A percentile compares a stretch with the other conserved stretches of the same genome.
These are phyloP conservation scores for Neelides folsomi DNA, from an alignment of 2,888 invertebrate genomes.

Conservation along the genomic window DNA sequence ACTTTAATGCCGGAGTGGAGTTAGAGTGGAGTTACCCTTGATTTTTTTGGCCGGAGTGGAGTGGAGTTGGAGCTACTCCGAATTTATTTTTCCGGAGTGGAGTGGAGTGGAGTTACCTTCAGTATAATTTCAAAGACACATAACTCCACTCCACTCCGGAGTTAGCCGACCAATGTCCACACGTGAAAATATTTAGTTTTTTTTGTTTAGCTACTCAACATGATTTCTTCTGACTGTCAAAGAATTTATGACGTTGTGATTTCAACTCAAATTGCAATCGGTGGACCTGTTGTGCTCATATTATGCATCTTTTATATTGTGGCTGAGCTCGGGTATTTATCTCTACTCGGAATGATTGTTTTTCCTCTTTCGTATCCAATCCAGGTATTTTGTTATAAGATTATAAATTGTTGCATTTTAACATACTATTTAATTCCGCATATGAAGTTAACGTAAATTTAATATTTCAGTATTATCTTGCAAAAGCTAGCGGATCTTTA, in stretches of 20 bases:
- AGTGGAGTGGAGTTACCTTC: too few species aligned
- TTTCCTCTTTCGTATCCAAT: conserved; percentile 44
- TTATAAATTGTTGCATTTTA: neutral
- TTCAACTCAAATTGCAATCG: conserved; percentile 43
- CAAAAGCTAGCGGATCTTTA: conserved; percentile 38
- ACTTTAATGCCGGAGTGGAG: too few species aligned
- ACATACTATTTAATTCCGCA: too few species aligned
- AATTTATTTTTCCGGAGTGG: too few species aligned
- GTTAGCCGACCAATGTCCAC: too few species aligned
- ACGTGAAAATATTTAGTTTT: neutral
- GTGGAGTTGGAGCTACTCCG: too few species aligned
- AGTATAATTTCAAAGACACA: too few species aligned
- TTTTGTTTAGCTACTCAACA: conserved; percentile 42
- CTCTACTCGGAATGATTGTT: conserved; percentile 42
- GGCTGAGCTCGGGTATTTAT: conserved; percentile 43
- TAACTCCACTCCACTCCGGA: too few species aligned
- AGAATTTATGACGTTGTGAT: conserved; percentile 44
- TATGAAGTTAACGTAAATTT: too few species aligned
- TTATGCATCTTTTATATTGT: conserved; percentile 42
- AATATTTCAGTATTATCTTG: conserved; percentile 39
- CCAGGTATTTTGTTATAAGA: conserved; percentile 39
- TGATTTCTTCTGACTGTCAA: conserved; percentile 46
- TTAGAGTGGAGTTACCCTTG: too few species aligned
- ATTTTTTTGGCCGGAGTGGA: too few species aligned
- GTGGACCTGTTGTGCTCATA: conserved; percentile 43